Evolutionary conservation across 2,888 invertebrate genomes (phyloP).

Genomic region (Merodon equestris): DNA sequence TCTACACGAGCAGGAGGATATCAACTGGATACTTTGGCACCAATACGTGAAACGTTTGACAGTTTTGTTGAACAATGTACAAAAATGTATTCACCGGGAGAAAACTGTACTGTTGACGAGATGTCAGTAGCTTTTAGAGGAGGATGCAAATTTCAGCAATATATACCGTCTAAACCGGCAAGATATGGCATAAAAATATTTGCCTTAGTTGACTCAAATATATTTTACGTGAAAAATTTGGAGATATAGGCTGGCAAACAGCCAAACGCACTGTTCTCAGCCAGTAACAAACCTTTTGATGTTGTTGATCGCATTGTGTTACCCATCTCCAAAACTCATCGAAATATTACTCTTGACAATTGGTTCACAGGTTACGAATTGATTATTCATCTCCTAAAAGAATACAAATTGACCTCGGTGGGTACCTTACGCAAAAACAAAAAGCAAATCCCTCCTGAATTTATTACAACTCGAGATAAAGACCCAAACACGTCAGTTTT

Average conservation of each 20-base stretch:
- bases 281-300: constrained; percentile 6
- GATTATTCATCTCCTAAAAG: background rate
- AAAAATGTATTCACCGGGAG: constrained; percentile 1
- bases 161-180: constrained; percentile 6
- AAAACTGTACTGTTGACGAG: constrained; percentile 11
- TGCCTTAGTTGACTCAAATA: constrained; percentile 6
- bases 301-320: background rate
- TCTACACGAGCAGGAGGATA: constrained; percentile 7
- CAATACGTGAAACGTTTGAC: constrained; percentile 7
- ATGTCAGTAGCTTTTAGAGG: constrained; percentile 2
- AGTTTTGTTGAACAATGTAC: constrained; percentile 2
- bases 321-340: background rate
- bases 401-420: background rate
- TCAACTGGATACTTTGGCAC: constrained; percentile 5
- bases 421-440: background rate
- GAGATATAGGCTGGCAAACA: constrained; percentile 4
- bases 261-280: background rate
- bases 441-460: constrained; percentile 6
- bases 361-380: background rate
- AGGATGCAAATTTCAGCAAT: constrained; percentile 1
- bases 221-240: constrained; percentile 6
- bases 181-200: constrained; percentile 8
- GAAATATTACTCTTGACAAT: background rate
- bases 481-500: constrained; percentile 8
- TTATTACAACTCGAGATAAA: constrained; percentile 5